phyloP scores from a whole-genome alignment of 1,140 invertebrate genomes.

The Xylocopa sonorina region DNA sequence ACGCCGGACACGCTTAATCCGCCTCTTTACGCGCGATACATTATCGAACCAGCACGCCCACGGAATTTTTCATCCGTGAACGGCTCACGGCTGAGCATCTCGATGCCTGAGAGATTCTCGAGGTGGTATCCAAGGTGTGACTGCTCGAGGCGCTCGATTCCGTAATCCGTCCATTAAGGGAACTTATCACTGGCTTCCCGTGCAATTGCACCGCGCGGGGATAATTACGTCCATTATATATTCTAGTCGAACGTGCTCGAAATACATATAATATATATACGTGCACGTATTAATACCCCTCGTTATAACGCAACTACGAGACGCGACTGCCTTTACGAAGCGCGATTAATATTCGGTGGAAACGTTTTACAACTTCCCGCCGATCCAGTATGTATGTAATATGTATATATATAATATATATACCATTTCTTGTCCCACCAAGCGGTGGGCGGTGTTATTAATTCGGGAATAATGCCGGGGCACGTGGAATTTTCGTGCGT shows the following conservation, averaged over 20 bases:
- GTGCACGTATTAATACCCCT: conserved; percentile 22
- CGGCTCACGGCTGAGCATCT: not conserved
- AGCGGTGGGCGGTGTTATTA: not conserved
- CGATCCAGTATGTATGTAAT: not conserved
- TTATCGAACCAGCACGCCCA: conserved; percentile 58
- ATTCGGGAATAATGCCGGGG: not conserved
- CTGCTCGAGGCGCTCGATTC: conserved; percentile 49
- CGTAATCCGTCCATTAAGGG: conserved; percentile 43
- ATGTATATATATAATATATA: too few species aligned
- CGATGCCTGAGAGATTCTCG: not conserved
- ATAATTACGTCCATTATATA: conserved; percentile 32
- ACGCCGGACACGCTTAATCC: conserved; percentile 58
- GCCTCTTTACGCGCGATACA: conserved; percentile 65
- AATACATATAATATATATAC: too few species aligned
- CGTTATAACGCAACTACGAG: conserved; percentile 31
- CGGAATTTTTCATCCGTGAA: conserved; percentile 59
- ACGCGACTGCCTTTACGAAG: conserved; percentile 6
- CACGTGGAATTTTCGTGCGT: conserved; percentile 2
- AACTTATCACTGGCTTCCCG: conserved; percentile 44
- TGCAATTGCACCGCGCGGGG: conserved; percentile 33
- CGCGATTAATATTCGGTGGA: conserved; percentile 41
- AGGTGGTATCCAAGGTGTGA: conserved; percentile 34
- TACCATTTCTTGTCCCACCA: not conserved
- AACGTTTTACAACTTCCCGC: conserved; percentile 29
- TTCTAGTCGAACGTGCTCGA: conserved; percentile 10